These are phyloP conservation scores for Recurvirostra avosetta DNA, from an alignment of 2,113 vertebrate species.

Conservation along the genomic window DNA sequence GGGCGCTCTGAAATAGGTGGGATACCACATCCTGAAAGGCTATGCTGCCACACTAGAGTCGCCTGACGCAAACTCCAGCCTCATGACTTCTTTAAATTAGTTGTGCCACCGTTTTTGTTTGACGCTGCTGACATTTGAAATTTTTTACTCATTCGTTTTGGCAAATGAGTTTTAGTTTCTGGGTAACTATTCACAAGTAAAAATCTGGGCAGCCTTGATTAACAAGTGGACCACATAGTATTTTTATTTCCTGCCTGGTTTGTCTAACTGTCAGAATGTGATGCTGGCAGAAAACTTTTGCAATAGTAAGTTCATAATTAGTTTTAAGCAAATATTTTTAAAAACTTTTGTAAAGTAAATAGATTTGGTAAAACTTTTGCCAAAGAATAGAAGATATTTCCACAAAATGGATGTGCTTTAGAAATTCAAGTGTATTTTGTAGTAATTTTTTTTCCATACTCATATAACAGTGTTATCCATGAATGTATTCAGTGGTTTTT, in stretches of 20 bases:
- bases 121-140: neutral
- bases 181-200: neutral
- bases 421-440: neutral
- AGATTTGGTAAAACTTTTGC: neutral
- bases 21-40: neutral
- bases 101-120: neutral
- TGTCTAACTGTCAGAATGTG: neutral
- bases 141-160: neutral
- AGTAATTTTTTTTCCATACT: neutral
- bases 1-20: neutral
- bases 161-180: neutral
- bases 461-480: neutral
- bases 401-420: neutral
- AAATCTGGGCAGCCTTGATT: neutral
- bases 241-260: neutral
- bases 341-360: neutral
- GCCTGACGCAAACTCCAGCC: neutral
- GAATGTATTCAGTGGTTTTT: neutral
- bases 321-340: neutral
- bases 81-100: neutral
- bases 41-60: neutral
- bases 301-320: neutral
- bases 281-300: neutral
- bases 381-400: neutral
- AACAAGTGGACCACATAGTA: neutral